Base-by-base conservation (phyloP, 1,140 invertebrate species). In the Hylaeus volcanicus region DNA sequence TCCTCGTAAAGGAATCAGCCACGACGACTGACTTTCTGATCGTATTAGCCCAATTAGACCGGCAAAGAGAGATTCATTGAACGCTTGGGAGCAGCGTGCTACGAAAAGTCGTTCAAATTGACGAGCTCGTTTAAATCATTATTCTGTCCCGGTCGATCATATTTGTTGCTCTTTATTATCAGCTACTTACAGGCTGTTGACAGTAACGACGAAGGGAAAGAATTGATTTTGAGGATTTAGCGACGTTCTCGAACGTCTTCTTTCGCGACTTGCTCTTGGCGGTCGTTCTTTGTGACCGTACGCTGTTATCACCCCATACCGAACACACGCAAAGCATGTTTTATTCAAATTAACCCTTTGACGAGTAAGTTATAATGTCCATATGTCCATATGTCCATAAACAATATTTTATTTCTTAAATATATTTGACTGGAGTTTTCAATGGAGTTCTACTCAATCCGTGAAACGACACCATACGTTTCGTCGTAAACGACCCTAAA, bases 11-110 rank as follows among this genome's bases (percentile, higher is more conserved):
- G 26, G 43, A 55, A 37, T n/a, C 69, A 43, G 8, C 15, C 3
- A 1, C 9, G n/a, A n/a, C n/a, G 37, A 11, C 15, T n/a, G 58
- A 48, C 43, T 48, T 48, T n/a, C 43, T 15, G 71, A 73, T 61
- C 58, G 71, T 45, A 63, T 73, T 63, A 63, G 6, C 4, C 43
- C 58, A 73, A 63, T 73, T 63, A 73, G n/a, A 48, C 9, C 12
- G 53, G 9, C 5, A 15, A 5, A 56, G 51, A n/a, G 14, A 56
- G 68, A 56, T 58, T 15, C 41, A n/a, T 73, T 73, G 41, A 43
- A 14, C 2, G 43, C 26, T 26, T 61, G 2, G 2, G 2, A 5
- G 5, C 5, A 61, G n/a, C 4, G 53, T 14, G 37, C 8, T 12
- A 26, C 12, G n/a, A 26, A 60, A 37, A 14, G 12, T 45, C n/a